phyloP scores from a whole-genome alignment of 37 sponge, comb jelly and placozoan species.

The Corticium candelabrum region DNA sequence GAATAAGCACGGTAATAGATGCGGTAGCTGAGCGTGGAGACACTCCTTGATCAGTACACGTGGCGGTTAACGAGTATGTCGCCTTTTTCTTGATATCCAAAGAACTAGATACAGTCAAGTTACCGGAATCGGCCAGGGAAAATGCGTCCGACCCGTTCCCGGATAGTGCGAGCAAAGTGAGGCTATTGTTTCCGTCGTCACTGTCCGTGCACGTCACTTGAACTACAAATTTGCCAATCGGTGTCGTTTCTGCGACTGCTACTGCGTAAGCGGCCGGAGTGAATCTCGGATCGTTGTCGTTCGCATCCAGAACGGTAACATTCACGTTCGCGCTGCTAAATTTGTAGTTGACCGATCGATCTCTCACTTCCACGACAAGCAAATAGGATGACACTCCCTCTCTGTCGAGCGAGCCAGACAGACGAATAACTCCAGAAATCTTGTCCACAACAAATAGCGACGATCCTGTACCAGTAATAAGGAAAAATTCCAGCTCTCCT shows the following conservation, averaged over 20 bases:
- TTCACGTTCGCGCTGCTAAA: neutral
- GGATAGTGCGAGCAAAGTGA: neutral
- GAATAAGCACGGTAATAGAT: constrained; percentile 20
- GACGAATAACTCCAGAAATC: constrained; percentile 23
- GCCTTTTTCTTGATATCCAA: constrained; percentile 18
- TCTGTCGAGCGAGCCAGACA: constrained; percentile 35
- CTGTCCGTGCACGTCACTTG: constrained; percentile 16
- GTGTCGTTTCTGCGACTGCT: neutral
- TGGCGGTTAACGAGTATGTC: constrained; percentile 15
- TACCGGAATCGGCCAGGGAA: constrained; percentile 7
- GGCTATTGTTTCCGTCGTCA: neutral
- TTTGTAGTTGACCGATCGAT: neutral
- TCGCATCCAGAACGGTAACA: neutral
- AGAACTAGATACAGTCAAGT: constrained; percentile 8
- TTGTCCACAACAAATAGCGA: constrained; percentile 23
- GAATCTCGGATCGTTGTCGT: constrained; percentile 6
- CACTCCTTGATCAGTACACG: constrained; percentile 35
- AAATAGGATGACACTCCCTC: constrained; percentile 28
- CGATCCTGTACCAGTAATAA: neutral
- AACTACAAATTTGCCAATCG: constrained; percentile 15
- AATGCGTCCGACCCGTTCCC: neutral
- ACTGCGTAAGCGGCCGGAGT: neutral
- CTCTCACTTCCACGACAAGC: constrained; percentile 29
- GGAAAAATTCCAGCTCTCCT: neutral
- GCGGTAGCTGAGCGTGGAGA: neutral